These are phyloP conservation scores for Nerophis lumbriciformis DNA, from an alignment of 2,113 vertebrate species.

Conservation along the genomic window DNA sequence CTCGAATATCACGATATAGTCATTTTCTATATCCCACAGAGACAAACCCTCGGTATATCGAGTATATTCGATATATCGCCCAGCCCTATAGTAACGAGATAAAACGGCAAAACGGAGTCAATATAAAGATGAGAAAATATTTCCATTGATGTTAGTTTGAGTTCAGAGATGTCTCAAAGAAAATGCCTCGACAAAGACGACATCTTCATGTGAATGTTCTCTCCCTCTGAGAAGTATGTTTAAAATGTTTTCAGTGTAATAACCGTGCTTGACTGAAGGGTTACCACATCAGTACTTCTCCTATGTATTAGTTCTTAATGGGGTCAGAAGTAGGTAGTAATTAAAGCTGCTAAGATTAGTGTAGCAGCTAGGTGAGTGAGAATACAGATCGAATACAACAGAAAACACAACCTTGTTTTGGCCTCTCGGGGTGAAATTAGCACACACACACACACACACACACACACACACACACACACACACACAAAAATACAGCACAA, in stretches of 20 bases:
- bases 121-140: neutral
- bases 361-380: neutral
- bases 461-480: too few species aligned
- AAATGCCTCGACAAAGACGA: neutral
- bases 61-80: too few species aligned
- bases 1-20: too few species aligned
- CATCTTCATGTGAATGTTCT: neutral
- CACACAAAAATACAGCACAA: constrained; percentile 3
- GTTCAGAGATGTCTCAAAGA: neutral
- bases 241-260: neutral
- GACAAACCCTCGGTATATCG: too few species aligned
- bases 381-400: constrained; percentile 4
- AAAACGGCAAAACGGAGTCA: neutral
- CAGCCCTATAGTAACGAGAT: too few species aligned
- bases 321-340: constrained; percentile 3
- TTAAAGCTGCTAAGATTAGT: constrained; percentile 5
- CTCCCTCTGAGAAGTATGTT: constrained; percentile 1
- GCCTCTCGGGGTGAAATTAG: constrained; percentile 27
- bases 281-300: constrained; percentile 5
- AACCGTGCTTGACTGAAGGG: constrained; percentile 10
- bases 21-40: too few species aligned
- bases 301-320: neutral
- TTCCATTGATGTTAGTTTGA: neutral
- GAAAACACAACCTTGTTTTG: constrained; percentile 20
- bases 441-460: too few species aligned